Base-by-base conservation (phyloP, 2,888 invertebrate species). In the Heteropelma amictum region DNA sequence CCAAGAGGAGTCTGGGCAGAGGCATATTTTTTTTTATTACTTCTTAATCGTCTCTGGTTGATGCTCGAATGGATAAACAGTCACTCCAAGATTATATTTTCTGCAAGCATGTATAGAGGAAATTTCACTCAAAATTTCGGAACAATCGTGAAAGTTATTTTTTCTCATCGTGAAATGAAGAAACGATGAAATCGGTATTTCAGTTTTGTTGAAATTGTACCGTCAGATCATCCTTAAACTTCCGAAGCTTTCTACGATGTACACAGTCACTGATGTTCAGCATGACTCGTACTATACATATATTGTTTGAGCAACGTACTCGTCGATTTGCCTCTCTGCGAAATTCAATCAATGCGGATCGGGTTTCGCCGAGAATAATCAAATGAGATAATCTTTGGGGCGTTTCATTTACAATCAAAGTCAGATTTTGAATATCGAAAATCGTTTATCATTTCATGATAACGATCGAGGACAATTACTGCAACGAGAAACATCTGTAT, bases 51-150 rank as follows among this genome's bases (percentile, higher is more conserved):
- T 70, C 35, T 33, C n/a, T 42, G 51, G 51, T 51, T 56, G 33
- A 53, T 53, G 21, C 65, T 65, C 58, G n/a, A 74, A 74, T 70
- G 70, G 49, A 53, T 54, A 61, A 74, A 74, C 74, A 65, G 74
- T 70, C 65, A 71, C 40, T 30, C 12, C 23, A n/a, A n/a, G n/a
- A n/a, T n/a, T n/a, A n/a, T n/a, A n/a, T n/a, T n/a, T 14, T 23
- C 28, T 23, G 12, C 3, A 4, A 14, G 33, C 21, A 12, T 12
- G 21, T 45, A 19, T 26, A 42, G 28, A 58, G 19, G n/a, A n/a
- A n/a, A n/a, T n/a, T 56, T 54, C n/a, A 53, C 19, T 38, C 38
- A n/a, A 14, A 6, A 2, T 0, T n/a, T n/a, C n/a, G n/a, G n/a
- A n/a, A n/a, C n/a, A n/a, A n/a, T n/a, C n/a, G n/a, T n/a, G n/a